Percentiles rank a stretch among this genome's conserved stretches.
These are phyloP conservation scores for Uromys caudimaculatus DNA, from an alignment of 2,797 vertebrate species.

Conservation along the genomic window DNA sequence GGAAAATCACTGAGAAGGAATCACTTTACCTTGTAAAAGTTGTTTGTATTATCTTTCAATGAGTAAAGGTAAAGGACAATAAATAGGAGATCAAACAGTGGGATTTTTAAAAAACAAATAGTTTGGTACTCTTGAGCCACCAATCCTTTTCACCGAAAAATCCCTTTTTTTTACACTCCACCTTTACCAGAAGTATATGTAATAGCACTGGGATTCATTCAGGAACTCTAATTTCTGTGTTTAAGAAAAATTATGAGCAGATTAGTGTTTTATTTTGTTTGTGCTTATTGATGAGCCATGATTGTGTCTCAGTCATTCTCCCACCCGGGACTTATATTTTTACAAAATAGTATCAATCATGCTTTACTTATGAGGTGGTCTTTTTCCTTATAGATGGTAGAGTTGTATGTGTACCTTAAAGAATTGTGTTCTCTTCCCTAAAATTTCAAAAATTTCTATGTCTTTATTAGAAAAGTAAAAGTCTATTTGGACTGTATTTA, in stretches of 20 bases:
- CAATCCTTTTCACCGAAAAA: not conserved
- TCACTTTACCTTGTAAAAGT: not conserved
- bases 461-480: not conserved
- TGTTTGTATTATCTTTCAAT: not conserved
- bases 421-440: not conserved
- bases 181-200: not conserved
- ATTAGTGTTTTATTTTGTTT: not conserved
- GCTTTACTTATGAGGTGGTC: not conserved
- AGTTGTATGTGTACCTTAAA: not conserved
- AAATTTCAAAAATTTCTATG: not conserved
- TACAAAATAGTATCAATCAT: not conserved
- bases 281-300: not conserved
- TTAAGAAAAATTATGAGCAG: not conserved
- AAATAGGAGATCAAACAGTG: not conserved
- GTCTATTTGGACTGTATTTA: not conserved
- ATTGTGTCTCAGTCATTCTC: not conserved
- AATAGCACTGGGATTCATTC: not conserved
- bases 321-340: not conserved
- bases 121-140: not conserved
- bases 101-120: not conserved
- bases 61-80: not conserved
- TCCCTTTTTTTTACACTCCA: not conserved
- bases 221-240: slow-evolving; percentile 14
- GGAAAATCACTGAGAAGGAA: slow-evolving; percentile 24
- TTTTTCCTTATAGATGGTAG: not conserved